A percentile compares a stretch with the other conserved stretches of the same genome.
These are phyloP conservation scores for Parambassis ranga DNA, from an alignment of 2,797 vertebrate genomes.

Conservation along the genomic window DNA sequence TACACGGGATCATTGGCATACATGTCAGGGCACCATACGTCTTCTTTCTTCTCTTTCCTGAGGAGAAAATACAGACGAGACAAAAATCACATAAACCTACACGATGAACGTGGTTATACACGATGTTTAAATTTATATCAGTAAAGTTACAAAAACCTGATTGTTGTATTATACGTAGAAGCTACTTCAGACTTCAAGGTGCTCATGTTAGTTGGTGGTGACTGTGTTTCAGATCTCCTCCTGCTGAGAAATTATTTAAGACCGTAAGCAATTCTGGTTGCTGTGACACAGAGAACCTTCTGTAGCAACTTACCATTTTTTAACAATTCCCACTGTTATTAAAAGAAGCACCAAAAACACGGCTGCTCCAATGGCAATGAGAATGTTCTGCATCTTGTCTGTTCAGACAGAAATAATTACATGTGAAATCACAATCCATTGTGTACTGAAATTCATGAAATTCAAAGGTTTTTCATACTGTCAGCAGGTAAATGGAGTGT, in stretches of 20 bases:
- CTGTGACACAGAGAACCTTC: too few relatives aligned
- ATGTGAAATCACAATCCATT: too few relatives aligned
- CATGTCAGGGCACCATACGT: background rate
- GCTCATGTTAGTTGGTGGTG: background rate
- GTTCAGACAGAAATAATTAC: conserved; percentile 34
- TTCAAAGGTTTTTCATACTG: conserved; percentile 21
- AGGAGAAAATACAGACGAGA: conserved; percentile 1
- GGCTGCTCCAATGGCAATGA: conserved; percentile 18
- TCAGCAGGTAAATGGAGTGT: conserved; percentile 31
- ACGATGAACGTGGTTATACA: too few relatives aligned
- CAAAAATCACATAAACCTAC: too few relatives aligned
- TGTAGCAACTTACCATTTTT: conserved; percentile 55
- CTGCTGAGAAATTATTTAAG: conserved; percentile 16
- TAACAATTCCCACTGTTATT: conserved; percentile 22
- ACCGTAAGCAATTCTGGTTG: too few relatives aligned
- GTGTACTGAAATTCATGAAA: too few relatives aligned
- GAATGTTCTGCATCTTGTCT: conserved; percentile 40
- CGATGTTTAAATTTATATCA: too few relatives aligned
- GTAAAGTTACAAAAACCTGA: conserved; percentile 41
- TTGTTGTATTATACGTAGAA: background rate
- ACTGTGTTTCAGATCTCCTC: background rate
- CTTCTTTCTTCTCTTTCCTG: conserved; percentile 51
- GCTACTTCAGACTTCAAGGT: background rate
- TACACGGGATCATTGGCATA: conserved; percentile 29
- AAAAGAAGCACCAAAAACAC: conserved; percentile 37